Evolutionary conservation across 1,140 invertebrate genomes (phyloP), one percentile per base, ranked within the genome.

Genomic region (Drosophila miranda): DNA sequence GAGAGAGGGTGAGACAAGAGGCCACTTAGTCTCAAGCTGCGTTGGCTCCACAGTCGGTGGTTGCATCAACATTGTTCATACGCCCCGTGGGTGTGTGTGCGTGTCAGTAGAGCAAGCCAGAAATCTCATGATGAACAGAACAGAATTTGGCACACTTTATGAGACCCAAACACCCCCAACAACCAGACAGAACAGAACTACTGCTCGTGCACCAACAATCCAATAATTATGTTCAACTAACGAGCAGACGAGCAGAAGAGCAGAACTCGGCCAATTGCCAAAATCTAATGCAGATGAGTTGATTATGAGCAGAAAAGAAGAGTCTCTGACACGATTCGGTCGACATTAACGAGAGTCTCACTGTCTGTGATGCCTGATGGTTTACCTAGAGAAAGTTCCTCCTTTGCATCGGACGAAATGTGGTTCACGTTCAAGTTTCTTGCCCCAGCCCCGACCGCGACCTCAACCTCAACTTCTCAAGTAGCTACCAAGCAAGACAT

Each of bases 11-110:
- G 55, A 8, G 73, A 53, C 48, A 60, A 62, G 67, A 51, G 74
- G 62, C 61, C 80, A 84, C 80, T 84, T 86, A 84, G 77, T 81
- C 73, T 84, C 80, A 83, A 83, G 80, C 80, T 79, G 80, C 64
- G 79, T 64, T 63, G 46, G 66, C 80, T 63, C 73, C 60, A 70
- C 84, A 75, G 62, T 56, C 64, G 80, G 80, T 86, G 80, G 80
- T 75, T 73, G 66, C 46, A 86, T 61, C 81, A 86, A 86, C 81
- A 84, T 79, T 83, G 74, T 68, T 71, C 74, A 81, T 81, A 81
- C 78, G 78, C 78, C 74, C 62, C 78, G 78, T 84, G 54, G 45
- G 41, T 41, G 78, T 79, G 54, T 50, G 41, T 41, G 28, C 43
- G 49, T 76, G 73, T 73, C 57, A 75, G 73, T 75, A 34, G 74